phyloP scores from a whole-genome alignment of 2,888 invertebrate species.

The Amphipyra berbera region DNA sequence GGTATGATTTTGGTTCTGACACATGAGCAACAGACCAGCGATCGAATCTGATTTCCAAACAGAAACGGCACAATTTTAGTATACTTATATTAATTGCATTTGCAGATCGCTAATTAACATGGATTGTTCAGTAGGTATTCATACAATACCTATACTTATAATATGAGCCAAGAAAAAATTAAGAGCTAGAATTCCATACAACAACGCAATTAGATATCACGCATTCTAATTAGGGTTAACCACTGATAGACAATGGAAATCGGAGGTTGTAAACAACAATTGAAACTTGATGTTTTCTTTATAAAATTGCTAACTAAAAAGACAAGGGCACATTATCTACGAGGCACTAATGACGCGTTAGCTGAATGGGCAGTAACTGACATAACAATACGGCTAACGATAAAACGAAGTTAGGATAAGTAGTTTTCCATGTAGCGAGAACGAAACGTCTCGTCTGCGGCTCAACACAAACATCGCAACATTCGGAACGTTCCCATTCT shows the following conservation, averaged over 20 bases:
- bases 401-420: conserved; percentile 86
- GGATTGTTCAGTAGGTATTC: neutral
- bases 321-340: conserved; percentile 62
- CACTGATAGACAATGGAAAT: conserved; percentile 10
- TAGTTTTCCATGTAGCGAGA: conserved; percentile 85
- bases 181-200: conserved; percentile 4
- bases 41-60: neutral
- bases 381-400: conserved; percentile 83
- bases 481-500: conserved; percentile 63
- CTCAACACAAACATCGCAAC: conserved; percentile 62
- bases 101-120: conserved; percentile 7
- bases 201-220: conserved; percentile 6
- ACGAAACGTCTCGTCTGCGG: conserved; percentile 72
- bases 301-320: conserved; percentile 18
- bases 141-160: neutral
- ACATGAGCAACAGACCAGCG: too few relatives aligned
- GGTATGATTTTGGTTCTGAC: too few relatives aligned
- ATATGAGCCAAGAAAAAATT: conserved; percentile 4
- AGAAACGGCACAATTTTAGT: neutral
- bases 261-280: conserved; percentile 18
- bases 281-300: conserved; percentile 28
- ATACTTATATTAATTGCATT: conserved; percentile 15
- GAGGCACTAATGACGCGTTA: conserved; percentile 71
- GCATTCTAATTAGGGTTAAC: conserved; percentile 19
- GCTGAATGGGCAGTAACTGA: conserved; percentile 74